Evolutionary conservation across 2,888 invertebrate species (phyloP), one percentile per base, ranked within the genome.

Genomic region (Luffia ferchaultella): DNA sequence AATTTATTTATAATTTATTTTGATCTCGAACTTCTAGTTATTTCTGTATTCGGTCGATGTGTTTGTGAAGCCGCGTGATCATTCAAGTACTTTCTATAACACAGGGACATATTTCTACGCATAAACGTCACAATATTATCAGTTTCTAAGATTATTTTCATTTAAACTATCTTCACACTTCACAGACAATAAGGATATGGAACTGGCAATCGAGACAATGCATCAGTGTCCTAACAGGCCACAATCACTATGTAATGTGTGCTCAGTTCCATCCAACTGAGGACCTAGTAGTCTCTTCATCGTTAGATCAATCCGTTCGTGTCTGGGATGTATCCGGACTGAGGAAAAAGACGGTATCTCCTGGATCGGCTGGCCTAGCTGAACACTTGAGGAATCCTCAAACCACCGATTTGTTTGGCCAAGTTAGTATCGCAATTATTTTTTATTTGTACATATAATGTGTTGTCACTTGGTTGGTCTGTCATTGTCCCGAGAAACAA

Each of bases 231-330:
- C 83, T 96, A 2, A 96, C 96, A 0, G 99, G 99, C 0, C 99
- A 99, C 83, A 98, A 98, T 76, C 99, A 99, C 74, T 99, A 99
- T 74, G 99, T 99, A 0, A 99, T 99, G 99, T 97, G 98, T 68
- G 98, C 98, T 0, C 93, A 94, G 73, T 99, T 99, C 77, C 99
- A 99, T 71, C 96, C 96, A 0, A 89, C 91, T 0, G 98, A 99
- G 63, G 99, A 99, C 74, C 88, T 99, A 50, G 91, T 99, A 18
- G 97, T 98, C 0, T 98, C 98, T 0, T 98, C 98, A 0, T 98
- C 98, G 0, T 83, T 99, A 45, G 99, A 99, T 84, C 98, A 98
- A 73, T 97, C 98, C 0, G 97, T 99, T 12, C 87, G 99, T 42
- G 96, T 99, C 1, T 99, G 99, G 99, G 99, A 99, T 76, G 98